Evolutionary conservation across 2,113 vertebrate species (phyloP), one percentile per base, ranked within the genome.

Genomic region (Noctilio leporinus): DNA sequence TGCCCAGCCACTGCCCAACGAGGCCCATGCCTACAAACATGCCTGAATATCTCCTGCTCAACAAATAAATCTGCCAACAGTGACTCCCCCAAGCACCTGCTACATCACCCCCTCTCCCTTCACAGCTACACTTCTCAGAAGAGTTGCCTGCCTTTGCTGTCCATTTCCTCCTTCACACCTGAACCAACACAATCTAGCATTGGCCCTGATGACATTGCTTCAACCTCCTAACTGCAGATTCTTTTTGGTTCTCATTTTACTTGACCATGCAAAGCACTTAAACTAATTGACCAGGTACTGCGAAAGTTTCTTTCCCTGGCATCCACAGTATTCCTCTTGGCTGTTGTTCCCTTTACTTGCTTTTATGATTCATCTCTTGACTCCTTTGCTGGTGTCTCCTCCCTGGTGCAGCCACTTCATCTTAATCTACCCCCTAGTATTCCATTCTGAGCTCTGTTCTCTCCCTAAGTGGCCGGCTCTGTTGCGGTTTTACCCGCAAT

Each of bases 181-280:
- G 67, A 77, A 17, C 20, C 92, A 51, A 1, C 19, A 67, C 72
- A 69, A 16, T 33, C 77, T 94, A 87, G 82, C 94, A 92, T 67
- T 47, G 73, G 77, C 85, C 67, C 70, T 72, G 65, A 49, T 77
- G 73, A 92, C 86, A 95, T 33, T 55, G 43, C 53, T 91, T 70
- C 93, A 57, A 14, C 70, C 35, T 93, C 86, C 19, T 47, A 73
- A 69, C 33, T 89, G 96, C 92, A 92, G 95, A 92, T 73, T 70
- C 67, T 62, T 92, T 86, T 90, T 73, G 8, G 45, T 57, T 92
- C 77, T 92, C 85, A 82, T 93, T 75, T 86, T 75, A 86, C 65
- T 97, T 83, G 81, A 91, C 77, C 88, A 75, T 86, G 96, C 65
- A 95, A 90, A 96, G 94, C 95, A 96, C 96, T 97, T 96, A 97